Percentiles rank a stretch among this genome's conserved stretches.
These are phyloP conservation scores for Delichon dasypus DNA, from an alignment of 2,797 vertebrate species.

Conservation along the genomic window DNA sequence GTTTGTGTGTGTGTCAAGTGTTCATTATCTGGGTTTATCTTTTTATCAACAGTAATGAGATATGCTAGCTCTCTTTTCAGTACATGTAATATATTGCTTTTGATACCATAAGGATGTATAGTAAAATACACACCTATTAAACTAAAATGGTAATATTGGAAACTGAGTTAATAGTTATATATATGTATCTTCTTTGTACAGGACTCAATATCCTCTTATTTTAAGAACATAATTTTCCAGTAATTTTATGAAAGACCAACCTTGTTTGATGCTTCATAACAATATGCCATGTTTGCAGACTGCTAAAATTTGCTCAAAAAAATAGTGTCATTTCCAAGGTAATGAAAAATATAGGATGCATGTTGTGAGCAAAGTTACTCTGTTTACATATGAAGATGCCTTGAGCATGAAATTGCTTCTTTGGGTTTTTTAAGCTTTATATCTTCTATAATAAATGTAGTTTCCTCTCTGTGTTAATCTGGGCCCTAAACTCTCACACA, in stretches of 20 bases:
- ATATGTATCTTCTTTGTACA: neutral
- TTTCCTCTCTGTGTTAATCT: neutral
- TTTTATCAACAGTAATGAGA: neutral
- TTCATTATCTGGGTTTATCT: neutral
- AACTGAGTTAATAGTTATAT: neutral
- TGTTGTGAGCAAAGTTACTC: neutral
- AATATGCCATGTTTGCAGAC: neutral
- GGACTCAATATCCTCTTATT: neutral
- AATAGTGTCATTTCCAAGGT: neutral
- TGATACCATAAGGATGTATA: neutral
- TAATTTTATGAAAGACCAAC: neutral
- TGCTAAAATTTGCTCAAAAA: neutral
- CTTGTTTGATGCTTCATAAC: neutral
- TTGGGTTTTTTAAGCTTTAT: neutral
- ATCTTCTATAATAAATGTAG: neutral
- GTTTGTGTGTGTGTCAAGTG: no score
- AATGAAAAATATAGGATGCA: neutral
- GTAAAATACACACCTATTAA: neutral
- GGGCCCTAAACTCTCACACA: neutral
- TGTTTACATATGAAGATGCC: accelerated
- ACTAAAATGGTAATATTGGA: neutral
- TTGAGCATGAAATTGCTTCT: neutral
- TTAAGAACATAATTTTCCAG: neutral
- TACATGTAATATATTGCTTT: neutral
- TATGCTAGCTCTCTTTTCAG: neutral